These are phyloP conservation scores for Psilanteris sp. DNA, from an alignment of 1,140 invertebrate species.

Conservation along the genomic window DNA sequence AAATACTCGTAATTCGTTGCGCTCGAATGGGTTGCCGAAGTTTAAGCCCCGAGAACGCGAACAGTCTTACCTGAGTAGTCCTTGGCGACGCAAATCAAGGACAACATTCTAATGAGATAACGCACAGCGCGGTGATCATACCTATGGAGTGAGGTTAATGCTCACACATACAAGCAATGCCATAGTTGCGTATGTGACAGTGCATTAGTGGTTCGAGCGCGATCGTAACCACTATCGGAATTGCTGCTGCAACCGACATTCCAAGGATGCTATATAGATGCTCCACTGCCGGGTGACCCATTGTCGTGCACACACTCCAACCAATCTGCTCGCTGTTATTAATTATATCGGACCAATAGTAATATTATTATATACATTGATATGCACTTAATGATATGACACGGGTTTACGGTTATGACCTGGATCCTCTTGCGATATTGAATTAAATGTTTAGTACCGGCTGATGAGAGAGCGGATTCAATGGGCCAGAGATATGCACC, in stretches of 20 bases:
- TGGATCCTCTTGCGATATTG: slow-evolving; percentile 4
- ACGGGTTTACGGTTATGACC: slow-evolving; percentile 11
- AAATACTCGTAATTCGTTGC: slow-evolving; percentile 12
- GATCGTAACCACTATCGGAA: slow-evolving; percentile 52
- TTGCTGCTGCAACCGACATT: slow-evolving; percentile 59
- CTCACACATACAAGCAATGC: slow-evolving; percentile 6
- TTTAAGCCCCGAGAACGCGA: slow-evolving; percentile 7
- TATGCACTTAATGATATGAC: slow-evolving; percentile 45
- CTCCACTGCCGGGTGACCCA: slow-evolving; percentile 58
- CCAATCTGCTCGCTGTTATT: slow-evolving; percentile 43
- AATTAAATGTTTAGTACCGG: slow-evolving; percentile 29
- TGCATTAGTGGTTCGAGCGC: slow-evolving; percentile 20
- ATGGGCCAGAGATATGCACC: slow-evolving; percentile 7
- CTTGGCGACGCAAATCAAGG: slow-evolving; percentile 50
- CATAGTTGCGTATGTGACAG: slow-evolving; percentile 3
- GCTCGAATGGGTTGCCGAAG: slow-evolving; percentile 13
- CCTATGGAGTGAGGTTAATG: slow-evolving; percentile 41
- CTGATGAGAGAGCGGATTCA: slow-evolving; percentile 1
- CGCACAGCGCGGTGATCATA: slow-evolving; percentile 34
- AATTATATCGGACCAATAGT: slow-evolving; percentile 54
- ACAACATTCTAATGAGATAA: slow-evolving; percentile 61
- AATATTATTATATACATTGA: slow-evolving; percentile 57
- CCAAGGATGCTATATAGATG: slow-evolving; percentile 63
- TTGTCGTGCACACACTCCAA: slow-evolving; percentile 57
- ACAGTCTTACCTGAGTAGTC: slow-evolving; percentile 42